Evolutionary conservation across 2,113 vertebrate genomes (phyloP).

Genomic region (Brachionichthys hirsutus): DNA sequence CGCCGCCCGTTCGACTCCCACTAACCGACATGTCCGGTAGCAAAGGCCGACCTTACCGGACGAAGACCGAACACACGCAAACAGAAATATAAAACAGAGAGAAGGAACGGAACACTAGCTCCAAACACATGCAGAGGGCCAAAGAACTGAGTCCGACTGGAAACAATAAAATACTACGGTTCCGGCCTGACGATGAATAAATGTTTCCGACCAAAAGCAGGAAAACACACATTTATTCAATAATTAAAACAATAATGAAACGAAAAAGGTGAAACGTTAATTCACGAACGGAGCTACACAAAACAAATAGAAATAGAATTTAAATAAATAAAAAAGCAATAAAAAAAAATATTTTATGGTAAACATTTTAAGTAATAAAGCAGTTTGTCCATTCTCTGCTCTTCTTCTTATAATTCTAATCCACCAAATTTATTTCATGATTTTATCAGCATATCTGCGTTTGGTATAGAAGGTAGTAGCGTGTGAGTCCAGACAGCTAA

Average conservation of each 20-base stretch:
- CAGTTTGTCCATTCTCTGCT: too few relatives aligned
- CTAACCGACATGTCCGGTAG: conserved; percentile 33
- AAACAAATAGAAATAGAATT: too few relatives aligned
- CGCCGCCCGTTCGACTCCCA: conserved; percentile 18
- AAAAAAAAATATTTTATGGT: too few relatives aligned
- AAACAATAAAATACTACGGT: conserved; percentile 28
- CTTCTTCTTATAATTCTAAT: too few relatives aligned
- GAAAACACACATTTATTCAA: background rate
- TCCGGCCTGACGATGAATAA: conserved; percentile 27
- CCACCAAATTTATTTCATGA: too few relatives aligned
- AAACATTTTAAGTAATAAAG: too few relatives aligned
- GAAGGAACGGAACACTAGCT: background rate
- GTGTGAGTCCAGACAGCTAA: too few relatives aligned
- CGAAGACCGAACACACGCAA: background rate
- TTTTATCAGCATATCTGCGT: too few relatives aligned
- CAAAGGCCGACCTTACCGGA: background rate
- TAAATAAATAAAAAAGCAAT: too few relatives aligned
- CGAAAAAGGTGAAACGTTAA: too few relatives aligned
- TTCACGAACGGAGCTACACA: too few relatives aligned
- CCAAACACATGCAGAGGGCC: background rate
- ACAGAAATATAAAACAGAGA: background rate
- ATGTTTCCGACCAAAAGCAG: background rate
- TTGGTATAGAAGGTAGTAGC: too few relatives aligned
- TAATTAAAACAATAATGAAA: background rate
- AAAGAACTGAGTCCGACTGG: conserved; percentile 6